phyloP scores from a whole-genome alignment of 2,888 invertebrate genomes.

The Trichopoda pennipes region DNA sequence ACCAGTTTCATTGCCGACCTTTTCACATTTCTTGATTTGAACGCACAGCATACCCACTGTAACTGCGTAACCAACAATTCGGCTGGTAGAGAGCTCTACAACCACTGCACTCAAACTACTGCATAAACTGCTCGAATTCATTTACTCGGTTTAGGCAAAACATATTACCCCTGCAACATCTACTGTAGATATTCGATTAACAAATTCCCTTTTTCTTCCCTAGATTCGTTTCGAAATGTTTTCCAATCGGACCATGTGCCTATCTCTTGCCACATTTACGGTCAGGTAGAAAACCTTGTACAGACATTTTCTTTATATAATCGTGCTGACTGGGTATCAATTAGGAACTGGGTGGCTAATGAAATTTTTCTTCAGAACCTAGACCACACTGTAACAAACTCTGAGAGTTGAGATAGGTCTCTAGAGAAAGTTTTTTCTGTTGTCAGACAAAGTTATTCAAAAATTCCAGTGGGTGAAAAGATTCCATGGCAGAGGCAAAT shows the following conservation, averaged over 20 bases:
- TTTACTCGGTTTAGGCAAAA: background rate
- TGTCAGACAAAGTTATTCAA: background rate
- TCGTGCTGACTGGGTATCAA: constrained; percentile 2
- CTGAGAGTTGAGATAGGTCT: background rate
- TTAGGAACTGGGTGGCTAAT: background rate
- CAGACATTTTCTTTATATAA: background rate
- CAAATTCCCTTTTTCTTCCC: background rate
- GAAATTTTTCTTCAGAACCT: background rate
- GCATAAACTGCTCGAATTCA: background rate
- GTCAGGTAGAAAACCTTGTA: background rate
- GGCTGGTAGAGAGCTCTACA: background rate
- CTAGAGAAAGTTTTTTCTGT: background rate
- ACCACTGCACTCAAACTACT: background rate
- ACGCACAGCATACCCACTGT: background rate
- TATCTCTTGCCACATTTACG: background rate
- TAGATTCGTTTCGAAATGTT: background rate
- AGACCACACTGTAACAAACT: too few species aligned
- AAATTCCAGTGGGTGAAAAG: too few species aligned
- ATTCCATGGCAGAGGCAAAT: background rate
- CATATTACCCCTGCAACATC: background rate
- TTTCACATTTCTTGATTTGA: background rate
- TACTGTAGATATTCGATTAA: background rate
- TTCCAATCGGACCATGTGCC: background rate
- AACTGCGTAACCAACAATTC: background rate
- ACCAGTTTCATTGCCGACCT: background rate